phyloP scores from a whole-genome alignment of 2,113 vertebrate species.

The Eurypyga helias region DNA sequence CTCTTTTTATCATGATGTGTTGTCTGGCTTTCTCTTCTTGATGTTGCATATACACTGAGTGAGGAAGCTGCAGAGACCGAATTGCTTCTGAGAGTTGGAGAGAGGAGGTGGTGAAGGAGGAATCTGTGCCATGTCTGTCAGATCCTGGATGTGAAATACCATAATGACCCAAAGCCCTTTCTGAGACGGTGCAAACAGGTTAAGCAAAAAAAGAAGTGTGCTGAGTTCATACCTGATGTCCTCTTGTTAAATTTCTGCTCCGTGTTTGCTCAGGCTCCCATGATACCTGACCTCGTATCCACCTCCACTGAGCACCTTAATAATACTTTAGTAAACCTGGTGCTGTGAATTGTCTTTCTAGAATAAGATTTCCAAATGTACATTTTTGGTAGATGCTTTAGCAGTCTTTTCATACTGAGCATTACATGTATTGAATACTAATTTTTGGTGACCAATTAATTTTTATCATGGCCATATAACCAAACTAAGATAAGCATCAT shows the following conservation, averaged over 20 bases:
- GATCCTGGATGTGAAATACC: background rate
- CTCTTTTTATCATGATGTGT: background rate
- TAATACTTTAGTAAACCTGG: background rate
- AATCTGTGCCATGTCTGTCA: background rate
- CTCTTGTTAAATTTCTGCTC: background rate
- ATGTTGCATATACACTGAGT: background rate
- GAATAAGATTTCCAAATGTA: background rate
- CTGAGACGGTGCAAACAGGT: background rate
- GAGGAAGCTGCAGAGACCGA: background rate
- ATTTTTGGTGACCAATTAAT: background rate
- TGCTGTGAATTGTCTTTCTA: background rate
- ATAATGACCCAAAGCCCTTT: background rate
- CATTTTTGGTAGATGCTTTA: background rate
- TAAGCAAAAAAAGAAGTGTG: background rate
- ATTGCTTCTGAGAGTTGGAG: background rate
- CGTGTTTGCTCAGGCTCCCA: accelerated
- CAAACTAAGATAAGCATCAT: background rate
- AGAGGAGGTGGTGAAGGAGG: background rate
- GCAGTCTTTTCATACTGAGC: background rate
- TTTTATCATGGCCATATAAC: background rate
- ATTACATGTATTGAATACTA: background rate
- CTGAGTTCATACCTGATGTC: background rate
- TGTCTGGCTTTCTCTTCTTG: background rate
- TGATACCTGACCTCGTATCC: background rate
- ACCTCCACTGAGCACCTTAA: background rate